Evolutionary conservation across 2,888 invertebrate species (phyloP), one percentile per base, ranked within the genome.

Genomic region (Agrotis puta): DNA sequence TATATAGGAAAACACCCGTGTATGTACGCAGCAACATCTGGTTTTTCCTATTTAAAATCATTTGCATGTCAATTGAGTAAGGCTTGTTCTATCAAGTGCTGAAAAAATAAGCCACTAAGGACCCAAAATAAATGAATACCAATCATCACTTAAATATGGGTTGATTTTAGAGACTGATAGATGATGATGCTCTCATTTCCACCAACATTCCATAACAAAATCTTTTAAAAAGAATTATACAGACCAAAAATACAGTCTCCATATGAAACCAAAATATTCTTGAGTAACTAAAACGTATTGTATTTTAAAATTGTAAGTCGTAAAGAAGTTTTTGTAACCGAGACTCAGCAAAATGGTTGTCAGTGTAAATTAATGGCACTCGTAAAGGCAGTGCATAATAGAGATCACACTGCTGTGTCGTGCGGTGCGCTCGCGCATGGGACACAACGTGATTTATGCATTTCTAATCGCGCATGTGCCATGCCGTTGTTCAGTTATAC

Each of bases 401-500:
- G 80, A 83, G 86, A 88, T 88, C 89, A 88, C 87, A 87, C 83
- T 84, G 72, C 74, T 64, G 70, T 66, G 69, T 73, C 86, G 87
- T 85, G 85, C 79, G 70, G 69, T 78, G 86, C 86, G 86, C 84
- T 47, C 51, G 87, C 89, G 90, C 93, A 89, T 92, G 90, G 83
- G 82, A 62, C 73, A 83, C 88, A 93, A 93, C 92, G 93, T 93
- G 93, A 92, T 90, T 88, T 88, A 85, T 90, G 87, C 89, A 88
- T 88, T 89, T 89, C 90, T 88, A 92, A 92, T 91, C 89, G 90
- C 85, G 82, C 88, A 88, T 89, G 88, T 87, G 87, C 87, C 83
- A 61, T 69, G 80, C 74, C 72, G 76, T 64, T 77, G 68, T 57
- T 65, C 67, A 58, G 61, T 91, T 92, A 88, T 88, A 89, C 89